Percentiles rank a stretch among this genome's conserved stretches.
Conservation (phyloP, 1,140 invertebrate genomes). For the Nixonia krombeini region DNA sequence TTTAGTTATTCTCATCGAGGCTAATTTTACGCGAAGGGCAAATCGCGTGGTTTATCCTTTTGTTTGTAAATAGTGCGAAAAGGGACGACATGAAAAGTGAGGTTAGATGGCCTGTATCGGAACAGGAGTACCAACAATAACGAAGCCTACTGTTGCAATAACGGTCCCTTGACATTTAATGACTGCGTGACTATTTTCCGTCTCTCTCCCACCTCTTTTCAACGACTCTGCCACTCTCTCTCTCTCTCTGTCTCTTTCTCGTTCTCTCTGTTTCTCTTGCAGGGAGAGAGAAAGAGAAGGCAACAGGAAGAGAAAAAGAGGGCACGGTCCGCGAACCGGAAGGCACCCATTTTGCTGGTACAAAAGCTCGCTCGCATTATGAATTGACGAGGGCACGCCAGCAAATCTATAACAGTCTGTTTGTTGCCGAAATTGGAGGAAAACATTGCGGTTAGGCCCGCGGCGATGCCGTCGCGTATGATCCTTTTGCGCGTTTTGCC, state of each 20-base stretch:
- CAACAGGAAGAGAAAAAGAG: slow-evolving; percentile 3
- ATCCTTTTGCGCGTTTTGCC: slow-evolving; percentile 29
- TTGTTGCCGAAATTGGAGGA: slow-evolving; percentile 62
- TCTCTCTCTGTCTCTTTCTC: no score
- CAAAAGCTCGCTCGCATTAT: slow-evolving; percentile 55
- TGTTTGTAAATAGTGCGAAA: no score
- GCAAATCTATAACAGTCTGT: slow-evolving; percentile 58
- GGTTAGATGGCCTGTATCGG: no score
- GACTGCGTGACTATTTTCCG: no score
- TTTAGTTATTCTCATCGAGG: no score
- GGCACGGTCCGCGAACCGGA: slow-evolving; percentile 23
- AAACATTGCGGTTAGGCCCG: slow-evolving; percentile 54
- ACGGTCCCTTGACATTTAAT: slow-evolving; percentile 43
- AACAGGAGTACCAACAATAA: slow-evolving; percentile 26
- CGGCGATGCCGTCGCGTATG: slow-evolving; percentile 34
- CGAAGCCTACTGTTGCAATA: slow-evolving; percentile 29
- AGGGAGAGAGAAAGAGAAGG: slow-evolving; percentile 1
- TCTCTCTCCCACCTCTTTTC: no score
- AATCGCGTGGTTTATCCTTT: no score
- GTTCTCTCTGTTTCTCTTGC: no score
- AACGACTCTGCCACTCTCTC: no score
- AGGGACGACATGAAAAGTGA: no score
- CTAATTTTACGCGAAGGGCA: no score
- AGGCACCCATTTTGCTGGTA: slow-evolving; percentile 45
- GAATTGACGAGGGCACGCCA: slow-evolving; percentile 50